These are phyloP conservation scores for Champsocephalus gunnari DNA, from an alignment of 2,797 vertebrate species.

Conservation along the genomic window DNA sequence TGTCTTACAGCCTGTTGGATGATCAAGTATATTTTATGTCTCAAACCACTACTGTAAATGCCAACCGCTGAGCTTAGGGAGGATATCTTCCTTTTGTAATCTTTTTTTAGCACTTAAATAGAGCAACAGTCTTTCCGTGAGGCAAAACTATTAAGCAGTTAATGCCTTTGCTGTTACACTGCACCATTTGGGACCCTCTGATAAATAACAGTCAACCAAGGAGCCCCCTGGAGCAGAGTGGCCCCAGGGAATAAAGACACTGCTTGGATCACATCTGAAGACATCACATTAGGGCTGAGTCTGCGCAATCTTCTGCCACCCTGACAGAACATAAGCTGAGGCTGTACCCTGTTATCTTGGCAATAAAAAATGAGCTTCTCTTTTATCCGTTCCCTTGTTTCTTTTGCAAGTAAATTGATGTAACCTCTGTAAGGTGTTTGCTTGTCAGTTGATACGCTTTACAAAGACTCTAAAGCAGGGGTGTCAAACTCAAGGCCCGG, in stretches of 20 bases:
- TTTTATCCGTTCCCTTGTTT: constrained; percentile 56
- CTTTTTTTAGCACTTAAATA: constrained; percentile 31
- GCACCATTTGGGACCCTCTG: constrained; percentile 51
- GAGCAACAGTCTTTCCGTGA: constrained; percentile 31
- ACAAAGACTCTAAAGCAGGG: constrained; percentile 58
- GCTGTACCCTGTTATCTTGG: constrained; percentile 44
- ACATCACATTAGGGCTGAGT: constrained; percentile 46
- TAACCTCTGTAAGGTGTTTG: constrained; percentile 67
- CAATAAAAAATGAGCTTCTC: constrained; percentile 42
- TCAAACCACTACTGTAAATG: constrained; percentile 27
- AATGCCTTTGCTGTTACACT: constrained; percentile 27
- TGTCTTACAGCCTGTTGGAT: constrained; percentile 5
- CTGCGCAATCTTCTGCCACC: constrained; percentile 40
- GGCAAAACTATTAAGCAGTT: constrained; percentile 4
- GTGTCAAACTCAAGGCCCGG: no score
- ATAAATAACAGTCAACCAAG: constrained; percentile 44
- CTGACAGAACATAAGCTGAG: constrained; percentile 34
- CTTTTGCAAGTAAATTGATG: constrained; percentile 57
- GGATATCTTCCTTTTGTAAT: background rate
- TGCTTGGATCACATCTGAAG: constrained; percentile 63
- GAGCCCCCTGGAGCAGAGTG: constrained; percentile 22
- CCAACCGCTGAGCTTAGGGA: background rate
- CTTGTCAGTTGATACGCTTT: constrained; percentile 72
- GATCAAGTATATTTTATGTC: constrained; percentile 21
- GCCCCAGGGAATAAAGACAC: constrained; percentile 54